phyloP scores from a whole-genome alignment of 2,797 vertebrate species.

The Mastacembelus armatus region DNA sequence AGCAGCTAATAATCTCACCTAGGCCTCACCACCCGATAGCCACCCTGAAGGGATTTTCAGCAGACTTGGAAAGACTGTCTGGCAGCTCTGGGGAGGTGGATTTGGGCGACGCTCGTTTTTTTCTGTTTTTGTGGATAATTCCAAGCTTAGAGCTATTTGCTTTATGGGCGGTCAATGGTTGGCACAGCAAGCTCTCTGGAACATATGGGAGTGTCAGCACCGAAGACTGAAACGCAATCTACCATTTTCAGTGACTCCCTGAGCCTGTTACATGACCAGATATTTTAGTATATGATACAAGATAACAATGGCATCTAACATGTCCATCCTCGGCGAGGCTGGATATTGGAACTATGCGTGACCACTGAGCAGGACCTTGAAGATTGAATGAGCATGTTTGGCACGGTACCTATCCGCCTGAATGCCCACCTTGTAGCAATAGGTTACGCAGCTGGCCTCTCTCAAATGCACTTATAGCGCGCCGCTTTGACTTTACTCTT shows the following conservation, averaged over 20 bases:
- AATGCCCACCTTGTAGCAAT: conserved; percentile 69
- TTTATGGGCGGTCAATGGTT: conserved; percentile 65
- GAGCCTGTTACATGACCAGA: conserved; percentile 54
- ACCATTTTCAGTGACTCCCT: conserved; percentile 74
- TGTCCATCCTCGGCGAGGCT: conserved; percentile 57
- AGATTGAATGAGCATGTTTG: conserved; percentile 81
- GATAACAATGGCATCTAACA: conserved; percentile 71
- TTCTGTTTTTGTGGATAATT: conserved; percentile 52
- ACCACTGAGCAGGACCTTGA: conserved; percentile 65
- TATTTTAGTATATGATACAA: conserved; percentile 66
- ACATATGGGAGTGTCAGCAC: conserved; percentile 60
- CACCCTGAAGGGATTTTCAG: conserved; percentile 48
- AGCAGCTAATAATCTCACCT: conserved; percentile 48
- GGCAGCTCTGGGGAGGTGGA: conserved; percentile 49
- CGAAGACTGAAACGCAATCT: conserved; percentile 77
- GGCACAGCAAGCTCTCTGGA: conserved; percentile 58
- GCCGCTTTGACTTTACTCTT: conserved; percentile 43
- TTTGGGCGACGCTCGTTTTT: conserved; percentile 31
- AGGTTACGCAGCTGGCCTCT: conserved; percentile 65
- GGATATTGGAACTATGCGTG: conserved; percentile 66
- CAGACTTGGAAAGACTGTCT: conserved; percentile 47
- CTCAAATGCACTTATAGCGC: conserved; percentile 72
- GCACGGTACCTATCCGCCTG: conserved; percentile 66
- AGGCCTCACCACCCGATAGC: conserved; percentile 55
- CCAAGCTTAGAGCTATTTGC: conserved; percentile 30